Evolutionary conservation across 2,113 vertebrate species (phyloP), one percentile per base, ranked within the genome.

Genomic region (Sinosuthora webbiana): DNA sequence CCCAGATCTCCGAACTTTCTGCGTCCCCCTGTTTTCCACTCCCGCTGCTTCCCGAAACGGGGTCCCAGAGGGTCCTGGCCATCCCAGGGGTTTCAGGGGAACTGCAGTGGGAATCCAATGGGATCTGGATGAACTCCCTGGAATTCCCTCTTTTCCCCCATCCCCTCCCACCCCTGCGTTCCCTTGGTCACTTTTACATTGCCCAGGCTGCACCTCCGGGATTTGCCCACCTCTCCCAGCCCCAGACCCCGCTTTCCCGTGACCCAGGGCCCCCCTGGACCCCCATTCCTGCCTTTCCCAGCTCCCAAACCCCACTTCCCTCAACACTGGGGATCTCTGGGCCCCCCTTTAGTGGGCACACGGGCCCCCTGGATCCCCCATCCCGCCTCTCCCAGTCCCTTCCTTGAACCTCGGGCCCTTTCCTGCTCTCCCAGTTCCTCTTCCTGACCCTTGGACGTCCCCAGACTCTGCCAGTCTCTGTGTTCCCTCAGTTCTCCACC

Each of bases 341-440:
- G 12, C 12, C 39, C 39, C 39, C n/a, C 33, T 35, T 35, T 59
- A 1, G 6, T 35, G 56, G n/a, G 14, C n/a, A 35, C n/a, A 35
- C 22, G 14, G 22, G 6, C 57, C 35, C 31, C 57, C 57, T 37
- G 35, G 35, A 60, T 37, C 24, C 56, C 56, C 57, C 23, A 37
- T 37, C 57, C 35, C 11, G 7, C 30, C 41, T 44, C 21, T 65
- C 41, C 30, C 63, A 65, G 21, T 33, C 63, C 63, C 41, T 44
- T 65, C 63, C 21, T 33, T 33, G 41, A 41, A 30, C 27, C 37
- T 63, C 9, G 18, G 30, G 11, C 14, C 14, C 30, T 44, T 44
- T 10, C 27, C 6, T 3, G 10, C 42, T 65, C 41, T 65, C 10
- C 42, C 8, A 0, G 21, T 45, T 45, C 15, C 3, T 1, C 15